phyloP scores from a whole-genome alignment of 2,888 invertebrate species.

The Trachelus tabidus region DNA sequence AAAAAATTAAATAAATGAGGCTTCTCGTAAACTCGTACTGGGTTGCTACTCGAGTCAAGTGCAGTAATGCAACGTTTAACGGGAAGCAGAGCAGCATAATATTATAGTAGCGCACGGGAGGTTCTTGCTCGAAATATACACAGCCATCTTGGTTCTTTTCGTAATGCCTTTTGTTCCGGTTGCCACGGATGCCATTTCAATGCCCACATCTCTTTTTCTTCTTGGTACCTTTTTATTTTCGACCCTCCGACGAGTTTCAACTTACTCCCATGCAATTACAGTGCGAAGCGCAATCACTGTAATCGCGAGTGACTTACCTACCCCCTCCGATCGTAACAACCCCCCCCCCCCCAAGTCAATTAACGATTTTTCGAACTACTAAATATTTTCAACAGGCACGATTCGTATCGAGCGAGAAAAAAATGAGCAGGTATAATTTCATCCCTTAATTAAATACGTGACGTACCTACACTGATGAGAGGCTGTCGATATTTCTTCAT shows the following conservation, averaged over 20 bases:
- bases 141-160: neutral
- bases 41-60: neutral
- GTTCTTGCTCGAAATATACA: neutral
- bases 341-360: neutral
- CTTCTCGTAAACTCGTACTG: neutral
- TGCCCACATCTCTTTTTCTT: neutral
- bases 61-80: neutral
- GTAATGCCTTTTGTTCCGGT: neutral
- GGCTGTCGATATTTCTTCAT: conserved; percentile 53
- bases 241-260: neutral
- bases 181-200: neutral
- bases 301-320: neutral
- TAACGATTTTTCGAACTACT: neutral
- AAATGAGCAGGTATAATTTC: neutral
- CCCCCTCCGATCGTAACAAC: neutral
- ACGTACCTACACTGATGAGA: conserved; percentile 54
- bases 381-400: neutral
- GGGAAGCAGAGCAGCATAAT: neutral
- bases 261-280: neutral
- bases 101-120: neutral
- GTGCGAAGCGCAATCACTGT: neutral
- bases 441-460: conserved; percentile 8
- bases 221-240: neutral
- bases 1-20: neutral
- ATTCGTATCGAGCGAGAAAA: neutral